Evolutionary conservation across 2,797 vertebrate genomes (phyloP).

Genomic region (Sebastolobus altivelis): DNA sequence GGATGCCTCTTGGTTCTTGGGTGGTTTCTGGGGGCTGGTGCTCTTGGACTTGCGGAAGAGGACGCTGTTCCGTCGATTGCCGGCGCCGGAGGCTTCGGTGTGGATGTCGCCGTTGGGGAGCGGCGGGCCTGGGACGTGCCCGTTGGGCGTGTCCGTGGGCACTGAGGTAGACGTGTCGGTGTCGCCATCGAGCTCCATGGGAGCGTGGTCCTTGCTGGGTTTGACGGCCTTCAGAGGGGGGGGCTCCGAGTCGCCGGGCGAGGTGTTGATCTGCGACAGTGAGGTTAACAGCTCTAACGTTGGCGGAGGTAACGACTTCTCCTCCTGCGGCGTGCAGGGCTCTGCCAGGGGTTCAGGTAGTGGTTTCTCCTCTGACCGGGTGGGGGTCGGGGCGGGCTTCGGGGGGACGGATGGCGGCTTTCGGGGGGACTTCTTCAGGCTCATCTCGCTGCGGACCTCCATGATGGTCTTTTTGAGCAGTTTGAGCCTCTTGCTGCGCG

Average conservation of each 20-base stretch:
- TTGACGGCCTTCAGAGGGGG: slow-evolving; percentile 89
- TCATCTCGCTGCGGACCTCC: slow-evolving; percentile 90
- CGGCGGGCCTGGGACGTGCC: slow-evolving; percentile 87
- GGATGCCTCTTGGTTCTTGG: slow-evolving; percentile 87
- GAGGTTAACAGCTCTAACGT: slow-evolving; percentile 92
- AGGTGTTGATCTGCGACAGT: slow-evolving; percentile 86
- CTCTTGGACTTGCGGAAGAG: slow-evolving; percentile 97
- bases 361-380: slow-evolving; percentile 80
- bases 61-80: slow-evolving; percentile 91
- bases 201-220: slow-evolving; percentile 87
- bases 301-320: slow-evolving; percentile 87
- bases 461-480: slow-evolving; percentile 93
- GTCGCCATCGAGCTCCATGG: slow-evolving; percentile 89
- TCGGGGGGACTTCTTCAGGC: slow-evolving; percentile 84
- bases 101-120: slow-evolving; percentile 85
- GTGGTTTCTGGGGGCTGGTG: slow-evolving; percentile 94
- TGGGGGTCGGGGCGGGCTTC: slow-evolving; percentile 59
- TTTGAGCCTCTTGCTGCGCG: slow-evolving; percentile 95
- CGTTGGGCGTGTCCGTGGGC: slow-evolving; percentile 86
- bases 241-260: slow-evolving; percentile 89
- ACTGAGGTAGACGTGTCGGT: slow-evolving; percentile 89
- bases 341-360: slow-evolving; percentile 61
- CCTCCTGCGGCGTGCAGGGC: slow-evolving; percentile 85
- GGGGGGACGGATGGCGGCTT: slow-evolving; percentile 38
- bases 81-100: slow-evolving; percentile 87